Evolutionary conservation across 2,113 vertebrate species (phyloP).

Genomic region (Python bivittatus): DNA sequence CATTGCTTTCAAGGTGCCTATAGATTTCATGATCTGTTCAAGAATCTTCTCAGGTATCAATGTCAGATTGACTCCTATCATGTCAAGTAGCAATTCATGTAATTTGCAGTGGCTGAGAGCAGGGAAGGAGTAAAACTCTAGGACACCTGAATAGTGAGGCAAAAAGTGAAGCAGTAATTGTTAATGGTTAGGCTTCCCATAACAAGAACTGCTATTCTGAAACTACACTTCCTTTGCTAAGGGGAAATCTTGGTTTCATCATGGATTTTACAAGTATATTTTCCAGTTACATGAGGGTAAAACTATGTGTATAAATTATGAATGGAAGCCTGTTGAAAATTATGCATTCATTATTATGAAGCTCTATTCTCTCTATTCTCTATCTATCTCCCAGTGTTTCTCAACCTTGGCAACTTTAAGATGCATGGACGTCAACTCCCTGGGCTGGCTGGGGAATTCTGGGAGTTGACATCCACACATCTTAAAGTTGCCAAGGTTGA

Average conservation of each 20-base stretch:
- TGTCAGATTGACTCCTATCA: too few species aligned
- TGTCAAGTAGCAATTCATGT: neutral
- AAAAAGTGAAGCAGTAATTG: neutral
- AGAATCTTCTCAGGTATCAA: too few species aligned
- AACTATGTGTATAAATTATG: conserved; percentile 62
- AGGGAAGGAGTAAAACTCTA: neutral
- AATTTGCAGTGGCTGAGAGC: neutral
- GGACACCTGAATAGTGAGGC: neutral
- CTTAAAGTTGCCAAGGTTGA: too few species aligned
- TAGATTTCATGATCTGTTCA: too few species aligned
- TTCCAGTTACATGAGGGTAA: conserved; percentile 32
- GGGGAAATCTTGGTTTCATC: conserved; percentile 21
- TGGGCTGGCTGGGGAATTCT: too few species aligned
- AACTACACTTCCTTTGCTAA: neutral
- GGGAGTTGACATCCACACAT: too few species aligned
- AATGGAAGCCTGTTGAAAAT: conserved; percentile 56
- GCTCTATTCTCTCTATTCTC: neutral
- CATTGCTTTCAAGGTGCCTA: too few species aligned
- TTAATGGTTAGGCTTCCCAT: too few species aligned
- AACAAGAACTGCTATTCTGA: neutral
- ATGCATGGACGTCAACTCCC: too few species aligned
- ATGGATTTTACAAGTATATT: conserved; percentile 34
- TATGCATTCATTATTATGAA: conserved; percentile 18
- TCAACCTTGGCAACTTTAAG: too few species aligned
- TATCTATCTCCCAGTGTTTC: too few species aligned